Base-by-base conservation (phyloP, 2,797 vertebrate genomes). In the Sebastiscus albofasciatus region DNA sequence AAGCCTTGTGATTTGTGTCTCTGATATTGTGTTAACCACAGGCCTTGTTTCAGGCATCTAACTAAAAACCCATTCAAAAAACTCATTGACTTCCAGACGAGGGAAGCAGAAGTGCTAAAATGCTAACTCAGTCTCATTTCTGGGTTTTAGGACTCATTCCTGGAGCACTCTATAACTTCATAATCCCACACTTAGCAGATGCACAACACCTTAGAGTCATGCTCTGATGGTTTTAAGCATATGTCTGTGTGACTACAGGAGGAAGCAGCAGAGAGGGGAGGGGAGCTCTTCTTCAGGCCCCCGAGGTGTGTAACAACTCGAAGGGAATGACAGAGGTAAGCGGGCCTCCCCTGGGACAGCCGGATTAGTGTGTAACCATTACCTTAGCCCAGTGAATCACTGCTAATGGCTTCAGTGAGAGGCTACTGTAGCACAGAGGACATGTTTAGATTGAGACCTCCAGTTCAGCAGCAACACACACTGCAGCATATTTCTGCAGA, bases 311-410 rank as follows among this genome's bases (percentile, higher is more conserved):
- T 82, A 87, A 84, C 76, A 79, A 80, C 74, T 78, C n/a, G 36
- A 24, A 49, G 81, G 74, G 81, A 89, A 81, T 82, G 92, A 89
- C 83, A 84, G 88, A 85, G 75, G 86, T 84, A 86, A 91, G 80
- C 69, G 31, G 31, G 72, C 26, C 49, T 84, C 87, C 88, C 87
- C 59, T 64, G 90, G 92, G 88, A 86, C n/a, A 7, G 24, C 72
- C 84, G 83, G 89, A 93, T 94, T 93, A 93, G 89, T 77, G 83
- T 83, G 75, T 79, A 90, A 87, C 88, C 90, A 91, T 93, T 92
- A 92, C 83, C 71, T 86, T 90, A 78, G 65, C 72, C 69, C 75
- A 54, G 84, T 92, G 85, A 92, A 87, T 93, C 89, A 92, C 85
- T 66, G 68, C 82, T 93, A 93, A 93, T 92, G 82, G 88, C 76